Base-by-base conservation (phyloP, 2,888 invertebrate genomes). In the Philaethria dido region DNA sequence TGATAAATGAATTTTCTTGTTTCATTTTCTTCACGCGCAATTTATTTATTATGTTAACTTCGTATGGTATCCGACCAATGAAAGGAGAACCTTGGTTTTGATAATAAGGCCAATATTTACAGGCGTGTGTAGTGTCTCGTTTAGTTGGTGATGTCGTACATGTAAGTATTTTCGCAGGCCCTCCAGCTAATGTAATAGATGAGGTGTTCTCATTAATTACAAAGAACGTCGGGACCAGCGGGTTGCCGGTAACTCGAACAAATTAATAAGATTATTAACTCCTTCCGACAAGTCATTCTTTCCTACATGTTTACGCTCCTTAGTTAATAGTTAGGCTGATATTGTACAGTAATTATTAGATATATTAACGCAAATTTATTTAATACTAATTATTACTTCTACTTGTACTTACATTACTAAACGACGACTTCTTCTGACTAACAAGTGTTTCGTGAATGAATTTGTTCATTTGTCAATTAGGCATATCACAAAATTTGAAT, bases 191-290 rank as follows among this genome's bases (percentile, higher is more conserved):
- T 92, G 91, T 89, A 90, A 92, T 92, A 92, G 86, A 92, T 89
- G 91, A 92, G 92, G 92, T 92, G 92, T 89, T 90, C 84, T 80
- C 88, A 87, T 90, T 91, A 92, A 92, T 92, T 89, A 92, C 90
- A 89, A 92, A 89, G 90, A 89, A 91, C 86, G 92, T 92, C 92
- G 86, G 74, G 81, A 80, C 83, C 89, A 88, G 83, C 81, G 82
- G 80, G 84, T 80, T 81, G 82, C 86, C 82, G 85, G 85, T 83
- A 81, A 84, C 84, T 81, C 77, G 80, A 89, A 87, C 89, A 88
- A 89, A 92, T 91, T 91, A 90, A 88, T 87, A 87, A 89, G 86
- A 88, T 87, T 89, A 90, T 91, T 90, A 89, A 92, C 90, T 89
- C 85, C 82, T 86, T 89, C 87, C 86, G 89, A 89, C 89, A 87